These are phyloP conservation scores for Sebastes trivittatus DNA, from an alignment of 2,797 vertebrate species.

Conservation along the genomic window DNA sequence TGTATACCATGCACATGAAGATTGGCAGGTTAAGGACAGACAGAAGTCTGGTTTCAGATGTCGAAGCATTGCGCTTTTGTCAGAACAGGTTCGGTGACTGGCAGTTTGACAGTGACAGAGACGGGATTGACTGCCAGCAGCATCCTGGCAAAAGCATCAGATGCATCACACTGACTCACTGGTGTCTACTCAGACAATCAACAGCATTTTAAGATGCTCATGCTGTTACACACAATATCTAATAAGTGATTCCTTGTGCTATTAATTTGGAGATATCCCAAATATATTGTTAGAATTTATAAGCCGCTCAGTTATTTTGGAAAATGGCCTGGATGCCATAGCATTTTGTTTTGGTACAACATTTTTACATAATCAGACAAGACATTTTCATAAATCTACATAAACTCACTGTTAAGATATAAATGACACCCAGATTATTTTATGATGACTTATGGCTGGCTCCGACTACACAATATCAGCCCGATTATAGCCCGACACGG, in stretches of 20 bases:
- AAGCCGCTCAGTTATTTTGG: not conserved
- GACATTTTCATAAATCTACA: not conserved
- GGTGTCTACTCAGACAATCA: not conserved
- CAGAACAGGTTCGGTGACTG: slow-evolving; percentile 21
- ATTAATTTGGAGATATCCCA: not conserved
- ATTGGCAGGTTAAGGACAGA: slow-evolving; percentile 25
- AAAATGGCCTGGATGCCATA: not conserved
- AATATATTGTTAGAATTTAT: not conserved
- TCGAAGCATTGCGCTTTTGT: not conserved
- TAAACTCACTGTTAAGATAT: not conserved
- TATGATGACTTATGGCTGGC: not conserved
- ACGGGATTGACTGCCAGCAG: slow-evolving; percentile 14
- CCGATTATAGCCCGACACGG: too few species aligned
- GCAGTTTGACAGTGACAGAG: slow-evolving; percentile 29
- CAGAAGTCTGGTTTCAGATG: slow-evolving; percentile 23
- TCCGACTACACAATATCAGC: too few species aligned
- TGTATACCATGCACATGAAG: not conserved
- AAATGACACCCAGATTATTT: not conserved
- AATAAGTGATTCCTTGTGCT: not conserved
- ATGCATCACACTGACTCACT: slow-evolving; percentile 17
- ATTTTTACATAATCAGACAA: not conserved
- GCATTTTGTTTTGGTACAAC: not conserved
- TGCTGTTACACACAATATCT: not conserved
- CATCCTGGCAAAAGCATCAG: slow-evolving; percentile 16
- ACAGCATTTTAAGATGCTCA: slow-evolving; percentile 1